A percentile compares a stretch with the other conserved stretches of the same genome.
Conservation (phyloP, 2,797 vertebrate species). For the Anniella stebbinsi region DNA sequence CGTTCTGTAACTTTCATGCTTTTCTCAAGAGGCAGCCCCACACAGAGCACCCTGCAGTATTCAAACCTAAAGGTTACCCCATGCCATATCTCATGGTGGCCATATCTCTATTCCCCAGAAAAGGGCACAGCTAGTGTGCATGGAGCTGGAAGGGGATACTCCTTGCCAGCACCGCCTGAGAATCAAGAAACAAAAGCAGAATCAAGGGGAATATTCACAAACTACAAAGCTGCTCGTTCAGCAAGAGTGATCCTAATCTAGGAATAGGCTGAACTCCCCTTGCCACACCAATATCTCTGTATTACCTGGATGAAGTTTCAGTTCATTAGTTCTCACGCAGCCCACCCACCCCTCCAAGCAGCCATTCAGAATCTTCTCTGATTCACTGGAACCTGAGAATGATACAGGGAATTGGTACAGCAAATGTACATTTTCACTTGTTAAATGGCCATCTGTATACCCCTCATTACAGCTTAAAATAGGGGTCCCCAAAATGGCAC, state of each 20-base stretch:
- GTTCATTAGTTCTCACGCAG: neutral
- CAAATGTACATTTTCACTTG: neutral
- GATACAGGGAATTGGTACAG: neutral
- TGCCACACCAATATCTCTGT: neutral
- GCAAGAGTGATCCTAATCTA: no score
- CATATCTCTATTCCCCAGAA: neutral
- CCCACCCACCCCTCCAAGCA: neutral
- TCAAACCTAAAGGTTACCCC: neutral
- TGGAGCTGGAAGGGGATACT: neutral
- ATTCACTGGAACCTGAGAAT: neutral
- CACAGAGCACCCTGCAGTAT: neutral
- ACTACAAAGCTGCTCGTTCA: neutral
- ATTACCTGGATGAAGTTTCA: neutral
- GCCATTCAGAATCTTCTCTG: neutral
- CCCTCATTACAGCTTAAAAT: neutral
- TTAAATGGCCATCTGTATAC: neutral
- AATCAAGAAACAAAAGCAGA: neutral
- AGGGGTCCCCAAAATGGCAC: no score
- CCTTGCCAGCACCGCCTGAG: neutral
- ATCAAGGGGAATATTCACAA: neutral
- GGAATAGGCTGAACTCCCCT: neutral
- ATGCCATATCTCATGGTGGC: neutral
- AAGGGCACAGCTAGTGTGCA: neutral
- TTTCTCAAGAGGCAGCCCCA: neutral
- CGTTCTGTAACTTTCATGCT: neutral